phyloP scores from a whole-genome alignment of 2,888 invertebrate species.

The Pterostichus niger region DNA sequence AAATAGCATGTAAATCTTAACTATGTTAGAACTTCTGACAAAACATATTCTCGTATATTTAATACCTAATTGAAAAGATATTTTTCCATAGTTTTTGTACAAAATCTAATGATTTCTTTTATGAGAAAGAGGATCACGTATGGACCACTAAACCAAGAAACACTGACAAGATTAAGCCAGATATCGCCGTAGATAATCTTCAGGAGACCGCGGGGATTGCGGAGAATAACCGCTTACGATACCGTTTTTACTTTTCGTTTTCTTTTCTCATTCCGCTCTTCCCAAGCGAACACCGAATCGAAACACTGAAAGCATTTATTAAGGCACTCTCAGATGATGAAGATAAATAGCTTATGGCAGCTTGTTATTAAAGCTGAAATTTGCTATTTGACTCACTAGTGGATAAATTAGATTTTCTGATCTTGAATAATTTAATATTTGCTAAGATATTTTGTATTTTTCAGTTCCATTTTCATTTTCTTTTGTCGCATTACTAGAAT shows the following conservation, averaged over 20 bases:
- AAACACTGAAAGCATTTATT: constrained; percentile 12
- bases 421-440: not conserved
- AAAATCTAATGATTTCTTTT: constrained; percentile 23
- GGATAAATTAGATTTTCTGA: not conserved
- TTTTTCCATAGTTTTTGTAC: not conserved
- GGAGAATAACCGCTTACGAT: not conserved
- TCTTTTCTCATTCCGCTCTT: not conserved
- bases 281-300: not conserved
- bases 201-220: not conserved
- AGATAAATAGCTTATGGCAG: not conserved
- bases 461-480: too few species aligned
- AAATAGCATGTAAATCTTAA: too few species aligned
- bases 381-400: not conserved
- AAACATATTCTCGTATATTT: too few species aligned
- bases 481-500: too few species aligned
- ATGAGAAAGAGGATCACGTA: not conserved
- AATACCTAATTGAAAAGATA: not conserved
- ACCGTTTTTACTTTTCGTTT: not conserved
- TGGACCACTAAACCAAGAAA: not conserved
- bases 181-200: constrained; percentile 10
- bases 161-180: constrained; percentile 28
- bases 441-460: too few species aligned
- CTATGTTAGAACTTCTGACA: too few species aligned
- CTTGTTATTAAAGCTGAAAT: not conserved
- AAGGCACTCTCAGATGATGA: not conserved